Evolutionary conservation across 1,140 invertebrate genomes (phyloP).

Genomic region (Drosophila nasuta): DNA sequence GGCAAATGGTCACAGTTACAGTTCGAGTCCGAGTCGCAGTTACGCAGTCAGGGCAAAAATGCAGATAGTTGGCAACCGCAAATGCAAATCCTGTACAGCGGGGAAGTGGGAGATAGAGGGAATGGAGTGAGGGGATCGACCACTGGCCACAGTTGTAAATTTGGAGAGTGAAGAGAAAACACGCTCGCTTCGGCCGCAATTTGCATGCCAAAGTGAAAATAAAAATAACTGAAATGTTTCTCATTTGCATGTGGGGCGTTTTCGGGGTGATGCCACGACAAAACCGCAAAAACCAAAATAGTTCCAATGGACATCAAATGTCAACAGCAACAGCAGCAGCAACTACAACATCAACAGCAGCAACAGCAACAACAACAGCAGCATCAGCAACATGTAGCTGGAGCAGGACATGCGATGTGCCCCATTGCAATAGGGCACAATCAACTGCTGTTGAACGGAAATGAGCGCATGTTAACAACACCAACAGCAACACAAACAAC

Average conservation of each 20-base stretch:
- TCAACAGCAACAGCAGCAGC: conserved; percentile 68
- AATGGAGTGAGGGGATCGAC: conserved; percentile 26
- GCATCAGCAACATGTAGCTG: conserved; percentile 52
- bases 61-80: conserved; percentile 62
- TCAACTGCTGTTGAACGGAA: conserved; percentile 82
- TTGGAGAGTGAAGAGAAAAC: conserved; percentile 22
- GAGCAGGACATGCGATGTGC: conserved; percentile 31
- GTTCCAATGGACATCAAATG: conserved; percentile 84
- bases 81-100: conserved; percentile 66
- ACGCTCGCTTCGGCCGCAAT: conserved; percentile 49
- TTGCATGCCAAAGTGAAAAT: conserved; percentile 76
- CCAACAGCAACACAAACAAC: conserved; percentile 60
- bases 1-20: conserved; percentile 58
- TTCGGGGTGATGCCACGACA: conserved; percentile 44
- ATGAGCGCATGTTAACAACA: conserved; percentile 84
- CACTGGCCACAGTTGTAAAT: conserved; percentile 66
- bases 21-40: conserved; percentile 17
- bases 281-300: conserved; percentile 80
- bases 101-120: no score
- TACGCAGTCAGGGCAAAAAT: conserved; percentile 16
- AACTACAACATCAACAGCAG: conserved; percentile 30
- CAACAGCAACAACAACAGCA: conserved; percentile 42
- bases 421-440: conserved; percentile 62
- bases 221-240: conserved; percentile 84
- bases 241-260: conserved; percentile 63